A percentile compares a stretch with the other conserved stretches of the same genome.
Evolutionary conservation across 2,888 invertebrate genomes (phyloP).

Genomic region (Parochlus steinenii): DNA sequence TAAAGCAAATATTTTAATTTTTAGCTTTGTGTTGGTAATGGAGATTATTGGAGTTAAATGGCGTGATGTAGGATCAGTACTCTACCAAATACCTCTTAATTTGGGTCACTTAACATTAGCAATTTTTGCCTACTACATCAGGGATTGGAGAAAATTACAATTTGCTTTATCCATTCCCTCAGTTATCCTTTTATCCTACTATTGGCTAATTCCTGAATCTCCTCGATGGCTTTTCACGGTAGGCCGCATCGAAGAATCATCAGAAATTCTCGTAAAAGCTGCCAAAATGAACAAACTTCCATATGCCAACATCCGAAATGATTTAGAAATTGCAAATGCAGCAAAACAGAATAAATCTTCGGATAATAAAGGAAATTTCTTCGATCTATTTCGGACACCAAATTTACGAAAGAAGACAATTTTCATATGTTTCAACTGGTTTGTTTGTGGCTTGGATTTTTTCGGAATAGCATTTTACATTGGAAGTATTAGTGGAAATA

Average conservation of each 20-base stretch:
- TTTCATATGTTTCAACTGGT: constrained; percentile 63
- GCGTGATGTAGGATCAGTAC: constrained; percentile 39
- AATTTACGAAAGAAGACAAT: constrained; percentile 52
- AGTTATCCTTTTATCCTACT: constrained; percentile 40
- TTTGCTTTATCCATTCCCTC: constrained; percentile 47
- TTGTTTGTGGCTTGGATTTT: constrained; percentile 71
- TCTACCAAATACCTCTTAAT: constrained; percentile 55
- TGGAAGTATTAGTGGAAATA: constrained; percentile 60
- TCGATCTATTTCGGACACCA: constrained; percentile 52
- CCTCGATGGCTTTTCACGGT: constrained; percentile 61
- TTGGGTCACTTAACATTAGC: constrained; percentile 48
- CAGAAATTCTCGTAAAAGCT: constrained; percentile 42
- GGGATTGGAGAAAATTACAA: constrained; percentile 51
- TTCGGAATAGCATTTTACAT: constrained; percentile 80
- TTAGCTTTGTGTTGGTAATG: constrained; percentile 50
- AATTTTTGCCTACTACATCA: constrained; percentile 47
- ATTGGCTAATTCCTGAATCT: constrained; percentile 59
- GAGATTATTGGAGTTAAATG: constrained; percentile 43
- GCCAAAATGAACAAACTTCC: constrained; percentile 40
- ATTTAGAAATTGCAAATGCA: constrained; percentile 32
- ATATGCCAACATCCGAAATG: constrained; percentile 32
- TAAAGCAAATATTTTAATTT: no score
- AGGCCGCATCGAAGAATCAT: constrained; percentile 43
- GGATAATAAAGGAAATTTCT: constrained; percentile 36
- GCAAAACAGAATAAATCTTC: no score